A percentile compares a stretch with the other conserved stretches of the same genome.
phyloP scores from a whole-genome alignment of 1,140 invertebrate genomes.

The Panagrolaimus sp. region DNA sequence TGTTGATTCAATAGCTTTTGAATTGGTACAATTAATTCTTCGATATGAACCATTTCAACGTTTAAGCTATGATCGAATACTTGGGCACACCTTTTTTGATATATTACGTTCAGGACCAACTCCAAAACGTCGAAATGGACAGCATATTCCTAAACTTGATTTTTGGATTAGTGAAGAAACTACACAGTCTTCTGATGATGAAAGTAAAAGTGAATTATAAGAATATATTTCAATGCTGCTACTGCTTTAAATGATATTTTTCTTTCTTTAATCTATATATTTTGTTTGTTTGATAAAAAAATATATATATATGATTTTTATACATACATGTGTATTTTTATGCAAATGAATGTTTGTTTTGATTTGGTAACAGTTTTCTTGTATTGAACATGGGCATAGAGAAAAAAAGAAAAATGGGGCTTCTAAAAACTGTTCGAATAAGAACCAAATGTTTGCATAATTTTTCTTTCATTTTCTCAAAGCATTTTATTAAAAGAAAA shows the following conservation, averaged over 20 bases:
- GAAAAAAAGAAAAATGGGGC: no score
- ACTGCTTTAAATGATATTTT: no score
- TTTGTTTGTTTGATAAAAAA: neutral
- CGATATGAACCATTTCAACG: neutral
- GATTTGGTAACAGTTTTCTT: no score
- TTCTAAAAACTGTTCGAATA: no score
- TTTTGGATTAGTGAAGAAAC: slow-evolving; percentile 5
- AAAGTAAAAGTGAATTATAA: slow-evolving; percentile 12
- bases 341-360: no score
- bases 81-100: slow-evolving; percentile 1
- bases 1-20: neutral
- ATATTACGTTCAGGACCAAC: neutral
- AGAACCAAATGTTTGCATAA: no score
- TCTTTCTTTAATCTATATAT: no score
- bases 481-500: no score
- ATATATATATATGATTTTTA: neutral
- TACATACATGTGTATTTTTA: no score
- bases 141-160: neutral
- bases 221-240: no score
- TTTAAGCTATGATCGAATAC: neutral
- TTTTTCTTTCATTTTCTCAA: no score
- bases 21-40: neutral
- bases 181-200: neutral
- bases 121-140: neutral
- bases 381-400: no score